Conservation (phyloP, 2,888 invertebrate species). For the Cremastobaeus sp. region DNA sequence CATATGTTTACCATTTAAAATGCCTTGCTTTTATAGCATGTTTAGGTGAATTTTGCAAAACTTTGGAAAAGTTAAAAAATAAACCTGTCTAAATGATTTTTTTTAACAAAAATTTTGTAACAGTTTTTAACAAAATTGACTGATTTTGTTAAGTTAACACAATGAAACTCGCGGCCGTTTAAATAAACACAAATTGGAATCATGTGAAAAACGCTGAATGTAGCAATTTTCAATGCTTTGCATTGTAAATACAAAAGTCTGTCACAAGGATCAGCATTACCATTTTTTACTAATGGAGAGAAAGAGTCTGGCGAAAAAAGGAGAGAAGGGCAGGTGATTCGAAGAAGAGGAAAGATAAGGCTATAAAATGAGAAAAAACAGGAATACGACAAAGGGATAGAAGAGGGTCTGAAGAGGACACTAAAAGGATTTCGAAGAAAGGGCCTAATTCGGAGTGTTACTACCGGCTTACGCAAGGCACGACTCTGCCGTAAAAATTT, state of each 20-base stretch:
- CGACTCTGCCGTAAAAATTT: slow-evolving; percentile 53
- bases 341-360: slow-evolving; percentile 57
- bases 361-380: slow-evolving; percentile 40
- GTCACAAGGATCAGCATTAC: slow-evolving; percentile 46
- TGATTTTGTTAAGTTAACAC: slow-evolving; percentile 2
- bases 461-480: slow-evolving; percentile 74
- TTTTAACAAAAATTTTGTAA: no score
- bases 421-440: slow-evolving; percentile 62
- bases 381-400: slow-evolving; percentile 55
- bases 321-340: slow-evolving; percentile 53
- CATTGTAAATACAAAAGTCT: slow-evolving; percentile 31
- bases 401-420: slow-evolving; percentile 53
- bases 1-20: no score
- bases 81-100: no score
- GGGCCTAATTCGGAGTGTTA: slow-evolving; percentile 71
- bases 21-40: no score
- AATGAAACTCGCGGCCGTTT: not conserved
- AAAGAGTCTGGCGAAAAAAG: slow-evolving; percentile 35
- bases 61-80: no score
- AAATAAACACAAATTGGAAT: slow-evolving; percentile 14
- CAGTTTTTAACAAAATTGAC: no score
- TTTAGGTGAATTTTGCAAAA: no score
- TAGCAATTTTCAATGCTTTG: slow-evolving; percentile 26
- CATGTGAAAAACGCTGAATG: slow-evolving; percentile 21
- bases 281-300: slow-evolving; percentile 47